These are phyloP conservation scores for Diphyllodes magnificus DNA, from an alignment of 2,113 vertebrate species.

Conservation along the genomic window DNA sequence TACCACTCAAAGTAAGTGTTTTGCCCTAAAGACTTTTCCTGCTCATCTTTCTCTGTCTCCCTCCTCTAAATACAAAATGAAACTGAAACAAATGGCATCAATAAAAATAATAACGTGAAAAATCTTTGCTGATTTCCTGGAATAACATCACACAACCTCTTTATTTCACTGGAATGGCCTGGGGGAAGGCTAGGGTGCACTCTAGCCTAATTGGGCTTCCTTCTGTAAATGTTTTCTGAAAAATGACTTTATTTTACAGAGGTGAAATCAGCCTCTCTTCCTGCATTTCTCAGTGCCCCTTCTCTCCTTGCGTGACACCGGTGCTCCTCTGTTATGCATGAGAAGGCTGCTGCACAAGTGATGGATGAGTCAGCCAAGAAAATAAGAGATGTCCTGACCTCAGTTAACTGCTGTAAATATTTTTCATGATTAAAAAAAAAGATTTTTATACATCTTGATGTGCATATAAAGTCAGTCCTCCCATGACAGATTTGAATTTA, in stretches of 20 bases:
- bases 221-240: not conserved
- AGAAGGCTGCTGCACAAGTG: not conserved
- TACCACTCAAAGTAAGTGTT: not conserved
- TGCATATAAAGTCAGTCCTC: not conserved
- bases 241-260: not conserved
- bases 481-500: not conserved
- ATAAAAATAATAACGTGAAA: not conserved
- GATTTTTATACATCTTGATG: not conserved
- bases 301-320: not conserved
- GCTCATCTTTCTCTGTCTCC: not conserved
- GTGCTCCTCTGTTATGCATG: not conserved
- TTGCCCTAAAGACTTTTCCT: not conserved
- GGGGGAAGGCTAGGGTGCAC: not conserved
- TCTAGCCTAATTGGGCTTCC: not conserved
- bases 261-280: not conserved
- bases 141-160: not conserved
- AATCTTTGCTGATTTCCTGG: not conserved
- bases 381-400: not conserved
- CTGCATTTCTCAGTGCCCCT: not conserved
- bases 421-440: not conserved
- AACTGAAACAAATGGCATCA: not conserved
- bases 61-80: not conserved
- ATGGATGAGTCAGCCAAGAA: slow-evolving; percentile 27
- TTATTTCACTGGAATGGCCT: not conserved
- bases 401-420: not conserved